Evolutionary conservation across 2,888 invertebrate genomes (phyloP), one percentile per base, ranked within the genome.

Genomic region (Drosophila melanocephala): DNA sequence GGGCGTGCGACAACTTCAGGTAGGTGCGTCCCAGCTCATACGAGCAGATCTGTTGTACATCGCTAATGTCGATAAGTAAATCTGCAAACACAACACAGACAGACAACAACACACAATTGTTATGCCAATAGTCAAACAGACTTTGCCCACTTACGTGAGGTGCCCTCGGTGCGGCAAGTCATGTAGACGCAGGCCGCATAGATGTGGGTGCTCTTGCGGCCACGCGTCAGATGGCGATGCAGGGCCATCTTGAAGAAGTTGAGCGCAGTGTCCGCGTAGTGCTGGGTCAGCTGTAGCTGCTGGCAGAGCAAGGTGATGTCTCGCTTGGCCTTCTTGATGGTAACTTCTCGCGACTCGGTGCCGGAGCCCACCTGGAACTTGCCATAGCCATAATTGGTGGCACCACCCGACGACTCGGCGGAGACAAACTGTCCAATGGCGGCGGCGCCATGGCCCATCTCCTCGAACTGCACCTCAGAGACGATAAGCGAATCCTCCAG

Each of bases 181-280:
- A 99, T 97, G 92, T 99, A 99, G 4, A 99, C 97, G 93, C 99
- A 99, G 33, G 99, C 99, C 39, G 99, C 99, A 91, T 98, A 96
- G 60, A 99, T 98, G 91, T 98, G 97, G 19, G 96, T 95, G 78
- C 97, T 96, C 83, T 97, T 97, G 42, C 99, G 95, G 14, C 99
- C 99, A 85, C 98, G 96, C 0, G 99, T 99, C 55, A 98, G 94
- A 87, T 97, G 96, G 22, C 96, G 94, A 61, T 95, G 95, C 19
- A 98, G 92, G 19, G 98, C 98, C 97, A 98, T 96, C 94, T 98
- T 98, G 93, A 98, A 99, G 93, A 98, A 98, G 92, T 97, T 97
- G 87, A 97, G 97, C 0, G 99, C 98, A 22, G 97, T 98, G 82
- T 99, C 98, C 78, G 98, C 96, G 90, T 97, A 98, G 91, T 98